These are phyloP conservation scores for Magallana angulata DNA, from an alignment of 1,140 invertebrate genomes.

Conservation along the genomic window DNA sequence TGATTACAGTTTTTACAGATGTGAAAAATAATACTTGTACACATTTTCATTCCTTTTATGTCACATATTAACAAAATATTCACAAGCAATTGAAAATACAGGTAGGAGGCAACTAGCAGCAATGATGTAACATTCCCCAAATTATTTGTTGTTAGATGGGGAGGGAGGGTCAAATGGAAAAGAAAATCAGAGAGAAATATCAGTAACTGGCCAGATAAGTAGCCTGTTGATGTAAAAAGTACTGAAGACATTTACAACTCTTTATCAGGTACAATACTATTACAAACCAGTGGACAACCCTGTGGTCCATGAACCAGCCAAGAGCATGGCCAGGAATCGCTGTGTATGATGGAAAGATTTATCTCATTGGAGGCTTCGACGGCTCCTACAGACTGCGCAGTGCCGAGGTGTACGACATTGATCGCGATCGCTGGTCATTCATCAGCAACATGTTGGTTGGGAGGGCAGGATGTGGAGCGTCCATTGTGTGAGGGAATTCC, in stretches of 20 bases:
- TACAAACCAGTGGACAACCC: constrained; percentile 76
- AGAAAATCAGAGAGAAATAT: too few species aligned
- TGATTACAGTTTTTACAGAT: too few species aligned
- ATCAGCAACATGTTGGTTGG: constrained; percentile 74
- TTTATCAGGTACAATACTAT: constrained; percentile 73
- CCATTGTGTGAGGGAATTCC: constrained; percentile 66
- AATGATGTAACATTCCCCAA: too few species aligned
- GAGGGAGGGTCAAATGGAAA: too few species aligned
- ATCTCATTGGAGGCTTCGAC: constrained; percentile 81
- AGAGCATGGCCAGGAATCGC: constrained; percentile 76
- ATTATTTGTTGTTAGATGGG: too few species aligned
- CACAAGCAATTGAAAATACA: too few species aligned
- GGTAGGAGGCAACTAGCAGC: too few species aligned
- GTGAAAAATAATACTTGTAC: too few species aligned
- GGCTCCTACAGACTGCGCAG: constrained; percentile 87
- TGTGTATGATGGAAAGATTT: constrained; percentile 81
- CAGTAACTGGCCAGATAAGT: too few species aligned
- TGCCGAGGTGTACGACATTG: constrained; percentile 93
- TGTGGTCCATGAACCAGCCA: constrained; percentile 76
- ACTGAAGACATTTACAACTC: not conserved
- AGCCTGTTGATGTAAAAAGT: too few species aligned
- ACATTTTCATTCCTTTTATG: too few species aligned
- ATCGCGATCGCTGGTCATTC: constrained; percentile 87
- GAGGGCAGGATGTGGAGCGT: constrained; percentile 76
- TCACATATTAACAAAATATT: too few species aligned